Percentiles rank a stretch among this genome's conserved stretches.
Conservation (phyloP, 2,888 invertebrate genomes). For the Athalia rosae region DNA sequence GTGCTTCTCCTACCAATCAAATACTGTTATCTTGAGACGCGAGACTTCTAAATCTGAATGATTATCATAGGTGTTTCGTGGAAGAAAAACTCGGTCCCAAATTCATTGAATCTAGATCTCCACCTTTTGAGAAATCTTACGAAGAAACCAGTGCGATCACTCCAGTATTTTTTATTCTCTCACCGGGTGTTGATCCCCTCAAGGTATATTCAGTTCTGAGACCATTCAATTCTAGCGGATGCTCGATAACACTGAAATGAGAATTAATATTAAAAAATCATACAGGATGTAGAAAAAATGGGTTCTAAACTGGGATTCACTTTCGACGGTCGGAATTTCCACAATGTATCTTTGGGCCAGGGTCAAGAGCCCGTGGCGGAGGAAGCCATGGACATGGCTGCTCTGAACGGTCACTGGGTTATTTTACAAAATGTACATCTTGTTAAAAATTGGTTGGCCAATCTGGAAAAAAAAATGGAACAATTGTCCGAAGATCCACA, state of each 20-base stretch:
- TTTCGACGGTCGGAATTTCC: constrained; percentile 87
- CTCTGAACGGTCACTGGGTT: constrained; percentile 89
- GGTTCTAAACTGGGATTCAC: constrained; percentile 89
- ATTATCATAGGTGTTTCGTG: constrained; percentile 81
- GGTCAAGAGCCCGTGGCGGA: constrained; percentile 96
- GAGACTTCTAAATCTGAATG: constrained; percentile 13
- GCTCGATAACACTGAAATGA: not conserved
- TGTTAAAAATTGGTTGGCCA: constrained; percentile 91
- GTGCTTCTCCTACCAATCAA: constrained; percentile 18
- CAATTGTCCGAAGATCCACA: constrained; percentile 79
- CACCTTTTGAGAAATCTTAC: constrained; percentile 90
- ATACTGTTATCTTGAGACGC: constrained; percentile 34
- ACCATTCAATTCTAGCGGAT: not conserved
- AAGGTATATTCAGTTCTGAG: constrained; percentile 75
- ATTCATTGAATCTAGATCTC: constrained; percentile 85
- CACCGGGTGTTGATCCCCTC: constrained; percentile 95
- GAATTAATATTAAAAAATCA: constrained; percentile 1
- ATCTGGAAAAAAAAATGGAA: constrained; percentile 93
- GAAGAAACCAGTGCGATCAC: constrained; percentile 90
- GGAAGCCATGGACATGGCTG: constrained; percentile 86
- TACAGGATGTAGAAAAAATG: constrained; percentile 88
- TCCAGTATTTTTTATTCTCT: constrained; percentile 95
- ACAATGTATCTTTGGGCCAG: constrained; percentile 95
- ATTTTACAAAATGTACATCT: constrained; percentile 95
- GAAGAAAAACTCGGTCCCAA: constrained; percentile 91